Evolutionary conservation across 1,140 invertebrate species (phyloP), one percentile per base, ranked within the genome.

Genomic region (Limonius californicus): DNA sequence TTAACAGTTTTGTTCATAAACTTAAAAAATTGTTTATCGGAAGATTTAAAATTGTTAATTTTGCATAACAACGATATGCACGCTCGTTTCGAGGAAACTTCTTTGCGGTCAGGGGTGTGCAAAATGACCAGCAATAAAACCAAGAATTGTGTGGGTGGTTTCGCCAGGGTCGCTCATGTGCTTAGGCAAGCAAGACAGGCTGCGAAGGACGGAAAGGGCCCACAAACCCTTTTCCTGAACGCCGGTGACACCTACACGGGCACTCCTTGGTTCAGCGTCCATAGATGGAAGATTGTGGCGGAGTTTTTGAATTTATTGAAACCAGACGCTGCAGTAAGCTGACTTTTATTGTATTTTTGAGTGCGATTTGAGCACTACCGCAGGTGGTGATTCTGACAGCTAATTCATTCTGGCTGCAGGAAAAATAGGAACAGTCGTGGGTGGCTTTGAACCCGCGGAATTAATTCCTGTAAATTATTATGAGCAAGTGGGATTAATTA

Each of bases 41-140:
- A 72, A 12, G 77, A 76, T 57, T 81, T 85, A 35, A 80, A 85
- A 65, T 76, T 87, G 11, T 73, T 86, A 11, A 85, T 95, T 30
- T 72, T 96, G 0, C 93, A 95, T 76, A 93, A 91, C 55, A 96
- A 95, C 74, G 93, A 95, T 71, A 90, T 95, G 83, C 93, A 95
- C 70, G 84, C 90, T 0, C 82, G 89, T 20, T 94, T 94, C 72
- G 90, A 92, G 57, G 84, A 94, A 75, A 89, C 85, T 0, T 87
- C 21, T 77, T 79, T 60, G 32, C 23, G 1, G 14, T 50, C 27
- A 11, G 23, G 15, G 27, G 32, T n/a, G 11, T 35, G 45, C 39
- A 19, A 18, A 16, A 42, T 27, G 8, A 45, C 56, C 9, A 55
- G 32, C 14, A 58, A 85, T 57, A 27, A 27, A 27, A 3, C 9